Conservation (phyloP, 2,113 vertebrate genomes). For the Epinephelus fuscoguttatus region DNA sequence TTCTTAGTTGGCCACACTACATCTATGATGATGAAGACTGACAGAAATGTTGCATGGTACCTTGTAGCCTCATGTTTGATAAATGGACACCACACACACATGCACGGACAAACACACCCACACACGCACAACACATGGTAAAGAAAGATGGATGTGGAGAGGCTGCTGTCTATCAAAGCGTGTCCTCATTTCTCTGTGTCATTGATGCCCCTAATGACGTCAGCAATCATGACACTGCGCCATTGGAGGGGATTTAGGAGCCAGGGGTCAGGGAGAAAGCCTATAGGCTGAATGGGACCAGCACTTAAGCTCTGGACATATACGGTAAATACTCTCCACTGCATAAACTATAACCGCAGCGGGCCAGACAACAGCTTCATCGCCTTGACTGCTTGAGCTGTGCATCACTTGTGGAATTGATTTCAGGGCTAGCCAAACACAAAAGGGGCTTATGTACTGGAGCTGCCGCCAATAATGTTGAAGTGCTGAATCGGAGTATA, state of each 20-base stretch:
- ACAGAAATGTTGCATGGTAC: constrained; percentile 15
- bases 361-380: constrained; percentile 48
- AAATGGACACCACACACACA: constrained; percentile 7
- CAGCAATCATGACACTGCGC: constrained; percentile 50
- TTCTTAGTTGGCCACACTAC: not conserved
- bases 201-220: constrained; percentile 60
- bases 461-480: constrained; percentile 24
- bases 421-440: constrained; percentile 44
- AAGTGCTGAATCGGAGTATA: constrained; percentile 22
- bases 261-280: constrained; percentile 65
- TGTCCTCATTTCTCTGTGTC: constrained; percentile 54
- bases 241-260: constrained; percentile 52
- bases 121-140: not conserved
- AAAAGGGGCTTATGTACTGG: constrained; percentile 22
- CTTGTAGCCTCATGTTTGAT: constrained; percentile 21
- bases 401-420: constrained; percentile 47
- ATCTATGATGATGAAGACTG: constrained; percentile 16
- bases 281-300: constrained; percentile 28
- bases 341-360: constrained; percentile 35
- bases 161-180: constrained; percentile 42
- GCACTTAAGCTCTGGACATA: constrained; percentile 18
- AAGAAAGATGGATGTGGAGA: constrained; percentile 35
- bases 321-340: constrained; percentile 36
- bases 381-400: constrained; percentile 27
- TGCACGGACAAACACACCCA: not conserved